Evolutionary conservation across 2,888 invertebrate species (phyloP).

Genomic region (Deilephila porcellus): DNA sequence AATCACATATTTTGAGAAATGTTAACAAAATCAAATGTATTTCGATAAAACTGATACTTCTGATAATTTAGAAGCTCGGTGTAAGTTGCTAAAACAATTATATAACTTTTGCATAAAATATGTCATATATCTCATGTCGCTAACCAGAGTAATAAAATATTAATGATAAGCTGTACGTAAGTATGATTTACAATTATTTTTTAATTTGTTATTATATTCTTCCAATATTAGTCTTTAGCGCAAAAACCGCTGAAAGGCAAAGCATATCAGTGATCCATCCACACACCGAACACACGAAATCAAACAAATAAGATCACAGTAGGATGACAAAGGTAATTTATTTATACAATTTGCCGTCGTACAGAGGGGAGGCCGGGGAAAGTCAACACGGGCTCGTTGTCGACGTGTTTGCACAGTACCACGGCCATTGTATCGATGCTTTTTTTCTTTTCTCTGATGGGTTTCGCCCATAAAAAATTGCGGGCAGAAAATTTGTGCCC

Average conservation of each 20-base stretch:
- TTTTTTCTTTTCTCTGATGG: constrained; percentile 28
- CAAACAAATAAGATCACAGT: constrained; percentile 66
- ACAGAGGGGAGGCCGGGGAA: constrained; percentile 60
- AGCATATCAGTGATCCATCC: constrained; percentile 7
- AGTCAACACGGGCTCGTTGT: constrained; percentile 79
- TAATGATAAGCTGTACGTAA: too few species aligned
- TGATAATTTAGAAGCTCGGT: too few species aligned
- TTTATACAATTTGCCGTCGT: constrained; percentile 78
- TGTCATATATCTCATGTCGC: too few species aligned
- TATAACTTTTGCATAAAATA: too few species aligned
- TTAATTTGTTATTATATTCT: too few species aligned
- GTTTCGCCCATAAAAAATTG: constrained; percentile 32
- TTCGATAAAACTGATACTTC: too few species aligned
- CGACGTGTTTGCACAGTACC: constrained; percentile 75
- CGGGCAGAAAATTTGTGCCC: constrained; percentile 8
- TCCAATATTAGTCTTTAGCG: background rate
- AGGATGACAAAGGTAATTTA: constrained; percentile 81
- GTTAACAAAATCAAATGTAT: background rate
- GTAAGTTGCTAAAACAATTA: too few species aligned
- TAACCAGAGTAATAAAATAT: too few species aligned
- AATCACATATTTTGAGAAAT: background rate
- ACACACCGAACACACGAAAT: constrained; percentile 30
- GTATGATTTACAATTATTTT: too few species aligned
- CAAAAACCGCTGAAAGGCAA: background rate
- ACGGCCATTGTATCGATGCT: constrained; percentile 44